phyloP scores from a whole-genome alignment of 2,888 invertebrate species.

The Apantesis nais region DNA sequence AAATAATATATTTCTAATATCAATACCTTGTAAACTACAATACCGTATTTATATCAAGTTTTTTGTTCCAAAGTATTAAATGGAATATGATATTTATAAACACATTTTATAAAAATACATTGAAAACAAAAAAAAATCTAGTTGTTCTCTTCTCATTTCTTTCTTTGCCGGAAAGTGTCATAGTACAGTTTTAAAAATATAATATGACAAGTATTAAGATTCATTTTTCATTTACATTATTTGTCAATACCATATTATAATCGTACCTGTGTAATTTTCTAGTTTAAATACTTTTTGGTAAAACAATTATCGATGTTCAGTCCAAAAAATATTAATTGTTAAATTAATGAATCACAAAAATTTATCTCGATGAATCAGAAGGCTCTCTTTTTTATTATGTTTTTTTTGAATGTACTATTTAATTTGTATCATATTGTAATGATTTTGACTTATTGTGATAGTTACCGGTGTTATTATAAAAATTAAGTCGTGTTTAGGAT shows the following conservation, averaged over 20 bases:
- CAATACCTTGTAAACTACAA: constrained; percentile 9
- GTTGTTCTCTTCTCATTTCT: not conserved
- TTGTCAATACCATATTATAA: not conserved
- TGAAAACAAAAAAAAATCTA: not conserved
- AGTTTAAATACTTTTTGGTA: not conserved
- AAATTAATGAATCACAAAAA: not conserved
- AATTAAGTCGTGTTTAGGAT: constrained; percentile 32
- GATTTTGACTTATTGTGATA: constrained; percentile 39
- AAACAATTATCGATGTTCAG: too few species aligned
- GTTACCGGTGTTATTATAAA: constrained; percentile 28
- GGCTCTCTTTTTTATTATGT: constrained; percentile 5
- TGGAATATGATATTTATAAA: not conserved
- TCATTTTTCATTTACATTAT: not conserved
- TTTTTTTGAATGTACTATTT: constrained; percentile 25
- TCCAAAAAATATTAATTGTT: not conserved
- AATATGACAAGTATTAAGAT: not conserved
- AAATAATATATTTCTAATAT: not conserved
- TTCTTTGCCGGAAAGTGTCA: not conserved
- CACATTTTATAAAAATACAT: too few species aligned
- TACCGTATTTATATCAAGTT: not conserved
- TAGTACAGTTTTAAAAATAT: not conserved
- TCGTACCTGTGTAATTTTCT: not conserved
- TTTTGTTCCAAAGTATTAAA: not conserved
- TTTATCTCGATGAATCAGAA: not conserved
- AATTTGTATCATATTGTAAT: not conserved